phyloP scores from a whole-genome alignment of 2,113 vertebrate genomes.

The Vulpes lagopus region DNA sequence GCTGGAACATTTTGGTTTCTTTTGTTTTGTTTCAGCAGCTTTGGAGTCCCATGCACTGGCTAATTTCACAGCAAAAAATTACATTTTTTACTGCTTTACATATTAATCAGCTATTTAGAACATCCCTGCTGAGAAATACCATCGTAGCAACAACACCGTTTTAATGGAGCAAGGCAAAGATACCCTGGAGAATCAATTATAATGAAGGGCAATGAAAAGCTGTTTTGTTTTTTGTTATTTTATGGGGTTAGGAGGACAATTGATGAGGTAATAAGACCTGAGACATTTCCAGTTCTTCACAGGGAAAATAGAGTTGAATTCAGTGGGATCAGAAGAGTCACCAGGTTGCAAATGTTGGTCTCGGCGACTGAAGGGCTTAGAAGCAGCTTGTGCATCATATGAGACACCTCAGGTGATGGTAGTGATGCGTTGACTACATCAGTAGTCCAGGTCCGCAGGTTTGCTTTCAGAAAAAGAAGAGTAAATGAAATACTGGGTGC shows the following conservation, averaged over 20 bases:
- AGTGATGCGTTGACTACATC: background rate
- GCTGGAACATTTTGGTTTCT: conserved; percentile 14
- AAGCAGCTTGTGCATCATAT: background rate
- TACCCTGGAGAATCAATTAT: conserved; percentile 75
- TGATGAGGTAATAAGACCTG: conserved; percentile 77
- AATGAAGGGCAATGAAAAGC: conserved; percentile 22
- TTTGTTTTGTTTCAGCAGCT: conserved; percentile 33
- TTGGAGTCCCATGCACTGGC: conserved; percentile 48
- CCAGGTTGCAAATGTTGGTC: background rate
- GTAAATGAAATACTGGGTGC: background rate
- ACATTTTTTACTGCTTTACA: conserved; percentile 67
- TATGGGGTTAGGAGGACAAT: conserved; percentile 67
- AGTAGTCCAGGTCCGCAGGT: background rate
- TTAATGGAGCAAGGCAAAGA: conserved; percentile 68
- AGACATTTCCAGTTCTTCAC: conserved; percentile 70
- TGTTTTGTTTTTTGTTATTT: conserved; percentile 77
- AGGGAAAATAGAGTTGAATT: conserved; percentile 57
- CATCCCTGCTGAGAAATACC: conserved; percentile 73
- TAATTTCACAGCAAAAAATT: conserved; percentile 73
- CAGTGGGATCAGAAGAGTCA: conserved; percentile 8
- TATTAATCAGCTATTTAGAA: conserved; percentile 83
- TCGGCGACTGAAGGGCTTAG: background rate
- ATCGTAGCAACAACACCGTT: conserved; percentile 66
- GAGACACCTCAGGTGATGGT: background rate
- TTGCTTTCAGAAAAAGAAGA: background rate